Evolutionary conservation across 2,797 vertebrate species (phyloP), one percentile per base, ranked within the genome.

Genomic region (Gadopsis bispinosus): DNA sequence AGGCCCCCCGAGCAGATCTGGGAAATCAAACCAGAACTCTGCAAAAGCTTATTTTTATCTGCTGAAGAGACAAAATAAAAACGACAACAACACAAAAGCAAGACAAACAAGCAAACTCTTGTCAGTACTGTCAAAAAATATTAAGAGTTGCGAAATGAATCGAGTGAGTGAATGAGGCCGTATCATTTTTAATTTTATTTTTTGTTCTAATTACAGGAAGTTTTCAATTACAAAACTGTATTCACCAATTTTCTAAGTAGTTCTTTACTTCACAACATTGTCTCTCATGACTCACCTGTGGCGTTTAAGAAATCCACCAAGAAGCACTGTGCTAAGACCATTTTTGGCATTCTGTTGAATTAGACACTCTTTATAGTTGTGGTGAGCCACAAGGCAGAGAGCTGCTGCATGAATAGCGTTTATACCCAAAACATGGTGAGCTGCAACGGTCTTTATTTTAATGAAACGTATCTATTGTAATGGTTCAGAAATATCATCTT

Each of bases 111-210:
- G 37, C 43, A 31, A 58, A 79, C 51, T 43, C 73, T 68, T 83
- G 85, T 91, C 87, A 88, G 73, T 81, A 75, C 58, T 87, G 80
- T 82, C 67, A 77, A 58, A 75, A 80, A 56, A 54, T 73, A 73
- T 88, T 78, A 72, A 26, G 37, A 69, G 26, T 22, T 33, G 9
- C 47, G 45, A 79, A 47, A 58, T 53, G 47, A 78, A 50, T 33
- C 0, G 1, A 67, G 60, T 90, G 85, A 79, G 69, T 73, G 69
- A 86, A 86, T 80, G 65, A 76, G 86, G 87, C 70, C 50, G 26
- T 13, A 22, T 37, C 9, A 17, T 60, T 73, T 77, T 26, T 26
- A 26, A 26, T 26, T 26, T 26, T 26, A 26, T 26, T 26, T 26
- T 26, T 69, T 41, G 31, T 29, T 74, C 61, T 47, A 48, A 68